Conservation (phyloP, 2,888 invertebrate genomes). For the Acanthoscelides obtectus region DNA sequence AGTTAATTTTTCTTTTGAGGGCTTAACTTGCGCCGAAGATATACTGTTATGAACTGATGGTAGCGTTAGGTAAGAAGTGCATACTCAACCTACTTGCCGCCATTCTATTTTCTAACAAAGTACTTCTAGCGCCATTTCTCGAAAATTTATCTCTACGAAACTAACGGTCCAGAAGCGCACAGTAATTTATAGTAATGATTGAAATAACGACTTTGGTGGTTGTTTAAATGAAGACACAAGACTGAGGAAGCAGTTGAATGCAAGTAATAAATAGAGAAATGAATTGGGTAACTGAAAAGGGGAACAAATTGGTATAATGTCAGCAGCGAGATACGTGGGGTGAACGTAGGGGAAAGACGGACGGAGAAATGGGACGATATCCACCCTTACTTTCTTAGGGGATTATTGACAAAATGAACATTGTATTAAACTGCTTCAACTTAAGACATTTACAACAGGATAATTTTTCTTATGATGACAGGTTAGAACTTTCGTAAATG, state of each 20-base stretch:
- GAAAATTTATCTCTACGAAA: background rate
- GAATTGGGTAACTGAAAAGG: slow-evolving; percentile 35
- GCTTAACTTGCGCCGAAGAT: too few relatives aligned
- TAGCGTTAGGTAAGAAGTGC: too few relatives aligned
- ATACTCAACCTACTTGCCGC: background rate
- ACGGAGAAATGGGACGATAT: slow-evolving; percentile 22
- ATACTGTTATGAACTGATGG: too few relatives aligned
- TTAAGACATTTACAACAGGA: background rate
- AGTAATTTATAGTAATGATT: slow-evolving; percentile 33
- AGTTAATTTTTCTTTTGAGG: too few relatives aligned
- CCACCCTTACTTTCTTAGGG: slow-evolving; percentile 22
- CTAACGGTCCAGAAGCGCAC: background rate
- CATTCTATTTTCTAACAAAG: background rate
- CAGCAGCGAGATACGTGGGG: slow-evolving; percentile 32
- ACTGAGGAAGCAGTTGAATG: slow-evolving; percentile 22
- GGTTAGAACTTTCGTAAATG: too few relatives aligned
- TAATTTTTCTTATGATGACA: too few relatives aligned
- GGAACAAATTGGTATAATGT: slow-evolving; percentile 36
- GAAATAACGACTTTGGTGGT: slow-evolving; percentile 27
- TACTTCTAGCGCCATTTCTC: background rate
- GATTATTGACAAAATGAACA: slow-evolving; percentile 34
- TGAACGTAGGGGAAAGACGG: slow-evolving; percentile 25
- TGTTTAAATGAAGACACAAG: slow-evolving; percentile 22
- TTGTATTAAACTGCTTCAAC: slow-evolving; percentile 31
- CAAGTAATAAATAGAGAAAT: slow-evolving; percentile 33